Percentiles rank a stretch among this genome's conserved stretches.
phyloP scores from a whole-genome alignment of 2,113 vertebrate species.

The Muntiacus muntjak region DNA sequence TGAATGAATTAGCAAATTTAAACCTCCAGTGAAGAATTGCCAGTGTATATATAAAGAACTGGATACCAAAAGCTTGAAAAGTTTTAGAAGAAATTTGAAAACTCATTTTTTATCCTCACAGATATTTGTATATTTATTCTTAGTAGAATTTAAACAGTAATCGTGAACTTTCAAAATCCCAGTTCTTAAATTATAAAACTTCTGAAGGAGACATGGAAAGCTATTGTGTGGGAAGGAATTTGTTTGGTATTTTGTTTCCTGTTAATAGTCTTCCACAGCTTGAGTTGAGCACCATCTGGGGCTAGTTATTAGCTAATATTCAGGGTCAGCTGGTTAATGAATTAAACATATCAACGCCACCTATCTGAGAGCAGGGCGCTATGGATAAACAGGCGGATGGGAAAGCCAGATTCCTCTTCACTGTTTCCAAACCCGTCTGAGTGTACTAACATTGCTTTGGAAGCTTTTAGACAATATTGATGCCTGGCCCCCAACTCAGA shows the following conservation, averaged over 20 bases:
- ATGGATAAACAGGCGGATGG: background rate
- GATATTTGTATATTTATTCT: background rate
- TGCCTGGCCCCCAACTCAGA: background rate
- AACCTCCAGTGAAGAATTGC: background rate
- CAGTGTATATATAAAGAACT: background rate
- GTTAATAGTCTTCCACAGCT: background rate
- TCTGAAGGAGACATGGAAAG: background rate
- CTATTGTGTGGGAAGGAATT: background rate
- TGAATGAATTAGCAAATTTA: background rate
- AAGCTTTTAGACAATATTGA: background rate
- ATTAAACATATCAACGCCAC: conserved; percentile 17
- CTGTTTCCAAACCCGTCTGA: background rate
- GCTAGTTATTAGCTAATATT: conserved; percentile 16
- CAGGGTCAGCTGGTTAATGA: conserved; percentile 25
- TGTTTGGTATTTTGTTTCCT: conserved; percentile 12
- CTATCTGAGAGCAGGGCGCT: background rate
- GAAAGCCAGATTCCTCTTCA: background rate
- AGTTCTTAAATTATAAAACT: background rate
- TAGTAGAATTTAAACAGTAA: background rate
- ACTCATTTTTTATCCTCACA: background rate
- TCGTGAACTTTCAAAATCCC: background rate
- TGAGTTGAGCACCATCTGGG: background rate
- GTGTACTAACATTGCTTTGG: background rate
- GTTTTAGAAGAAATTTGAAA: conserved; percentile 28
- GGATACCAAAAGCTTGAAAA: conserved; percentile 6